Percentiles rank a stretch among this genome's conserved stretches.
Evolutionary conservation across 2,888 invertebrate genomes (phyloP).

Genomic region (Drosophila longiperda): DNA sequence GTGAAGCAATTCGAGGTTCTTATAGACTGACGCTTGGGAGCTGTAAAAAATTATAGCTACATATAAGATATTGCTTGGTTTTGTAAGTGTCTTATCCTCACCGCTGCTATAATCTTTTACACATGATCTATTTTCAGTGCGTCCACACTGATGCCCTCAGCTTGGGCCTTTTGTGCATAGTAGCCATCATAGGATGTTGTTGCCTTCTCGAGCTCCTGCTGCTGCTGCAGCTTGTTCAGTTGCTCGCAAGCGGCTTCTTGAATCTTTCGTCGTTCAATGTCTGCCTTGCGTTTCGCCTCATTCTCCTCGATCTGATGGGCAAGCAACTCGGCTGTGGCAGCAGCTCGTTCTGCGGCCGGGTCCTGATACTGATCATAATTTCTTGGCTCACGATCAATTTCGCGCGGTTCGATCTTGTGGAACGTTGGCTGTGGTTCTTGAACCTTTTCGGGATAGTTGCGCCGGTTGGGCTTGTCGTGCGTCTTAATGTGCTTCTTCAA

Average conservation of each 20-base stretch:
- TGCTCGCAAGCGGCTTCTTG: constrained; percentile 81
- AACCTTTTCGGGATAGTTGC: constrained; percentile 42
- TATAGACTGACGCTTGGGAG: constrained; percentile 42
- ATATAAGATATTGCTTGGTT: constrained; percentile 59
- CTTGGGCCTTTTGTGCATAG: constrained; percentile 72
- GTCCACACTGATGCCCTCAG: constrained; percentile 68
- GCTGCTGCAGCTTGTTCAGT: constrained; percentile 70
- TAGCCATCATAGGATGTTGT: constrained; percentile 75
- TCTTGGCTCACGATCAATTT: constrained; percentile 64
- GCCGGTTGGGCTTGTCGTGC: constrained; percentile 77
- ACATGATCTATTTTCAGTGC: constrained; percentile 74
- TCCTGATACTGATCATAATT: constrained; percentile 76
- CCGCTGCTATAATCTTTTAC: constrained; percentile 30
- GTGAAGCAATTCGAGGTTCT: constrained; percentile 59
- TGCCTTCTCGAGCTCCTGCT: constrained; percentile 74
- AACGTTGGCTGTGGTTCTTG: constrained; percentile 57
- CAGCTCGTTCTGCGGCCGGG: constrained; percentile 72
- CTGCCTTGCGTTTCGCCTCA: constrained; percentile 77
- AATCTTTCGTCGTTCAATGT: constrained; percentile 77
- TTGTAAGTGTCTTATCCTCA: constrained; percentile 19
- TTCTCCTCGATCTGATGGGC: constrained; percentile 81
- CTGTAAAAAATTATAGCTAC: constrained; percentile 53
- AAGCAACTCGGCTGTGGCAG: constrained; percentile 80
- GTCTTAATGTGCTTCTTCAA: constrained; percentile 83
- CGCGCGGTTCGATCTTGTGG: constrained; percentile 62